Evolutionary conservation across 2,888 invertebrate species (phyloP).

Genomic region (Netelia inedita): DNA sequence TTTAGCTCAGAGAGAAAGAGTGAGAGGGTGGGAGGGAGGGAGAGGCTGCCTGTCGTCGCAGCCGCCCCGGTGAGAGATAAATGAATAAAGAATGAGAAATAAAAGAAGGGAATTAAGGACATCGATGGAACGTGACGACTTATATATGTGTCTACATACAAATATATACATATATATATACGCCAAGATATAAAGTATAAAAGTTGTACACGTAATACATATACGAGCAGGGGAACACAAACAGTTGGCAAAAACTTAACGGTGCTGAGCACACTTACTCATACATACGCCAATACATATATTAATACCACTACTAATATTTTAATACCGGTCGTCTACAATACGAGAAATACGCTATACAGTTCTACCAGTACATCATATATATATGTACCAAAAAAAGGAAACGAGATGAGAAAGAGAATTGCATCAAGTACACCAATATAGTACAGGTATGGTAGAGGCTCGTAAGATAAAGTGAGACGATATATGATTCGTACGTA

Average conservation of each 20-base stretch:
- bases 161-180: background rate
- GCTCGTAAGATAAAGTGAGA: conserved; percentile 44
- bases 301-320: conserved; percentile 48
- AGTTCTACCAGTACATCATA: background rate
- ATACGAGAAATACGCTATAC: conserved; percentile 31
- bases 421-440: conserved; percentile 51
- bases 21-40: conserved; percentile 4
- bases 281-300: conserved; percentile 8
- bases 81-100: conserved; percentile 67
- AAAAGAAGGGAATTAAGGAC: conserved; percentile 71
- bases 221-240: conserved; percentile 55
- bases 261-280: conserved; percentile 25
- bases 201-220: conserved; percentile 51
- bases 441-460: conserved; percentile 5
- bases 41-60: conserved; percentile 41
- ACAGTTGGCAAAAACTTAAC: conserved; percentile 53
- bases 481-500: background rate
- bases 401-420: conserved; percentile 63
- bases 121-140: conserved; percentile 60
- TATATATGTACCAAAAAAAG: conserved; percentile 39
- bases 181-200: conserved; percentile 10
- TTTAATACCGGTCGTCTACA: conserved; percentile 32
- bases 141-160: background rate
- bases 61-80: conserved; percentile 61
- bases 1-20: conserved; percentile 12